Evolutionary conservation across 2,888 invertebrate genomes (phyloP).

Genomic region (Apamea epomidion): DNA sequence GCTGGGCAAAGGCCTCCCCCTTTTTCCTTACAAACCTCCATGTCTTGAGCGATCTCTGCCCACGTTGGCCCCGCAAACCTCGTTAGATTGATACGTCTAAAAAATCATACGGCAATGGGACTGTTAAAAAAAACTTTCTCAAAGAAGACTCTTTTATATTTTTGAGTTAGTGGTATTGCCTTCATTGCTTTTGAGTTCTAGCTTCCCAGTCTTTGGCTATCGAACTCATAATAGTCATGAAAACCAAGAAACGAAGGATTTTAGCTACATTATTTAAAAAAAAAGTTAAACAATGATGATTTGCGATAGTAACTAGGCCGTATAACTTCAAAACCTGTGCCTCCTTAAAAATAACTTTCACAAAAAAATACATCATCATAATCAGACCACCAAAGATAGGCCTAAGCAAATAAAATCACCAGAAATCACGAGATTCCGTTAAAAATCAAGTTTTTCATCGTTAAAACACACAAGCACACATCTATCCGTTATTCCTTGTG

Average conservation of each 20-base stretch:
- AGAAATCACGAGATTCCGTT: constrained; percentile 50
- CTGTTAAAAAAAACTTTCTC: too few relatives aligned
- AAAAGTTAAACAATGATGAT: neutral
- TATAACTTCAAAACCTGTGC: neutral
- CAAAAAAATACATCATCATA: neutral
- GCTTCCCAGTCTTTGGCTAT: too few relatives aligned
- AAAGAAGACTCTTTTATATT: too few relatives aligned
- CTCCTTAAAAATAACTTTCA: neutral
- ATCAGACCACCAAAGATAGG: constrained; percentile 51
- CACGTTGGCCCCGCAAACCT: too few relatives aligned
- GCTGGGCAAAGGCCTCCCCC: too few relatives aligned
- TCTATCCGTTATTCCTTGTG: constrained; percentile 52
- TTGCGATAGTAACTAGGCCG: neutral
- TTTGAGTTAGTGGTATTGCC: too few relatives aligned
- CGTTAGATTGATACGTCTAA: too few relatives aligned
- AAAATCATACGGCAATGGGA: too few relatives aligned
- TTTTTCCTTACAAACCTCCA: too few relatives aligned
- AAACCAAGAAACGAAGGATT: neutral
- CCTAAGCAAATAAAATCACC: constrained; percentile 17
- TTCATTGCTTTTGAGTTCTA: too few relatives aligned
- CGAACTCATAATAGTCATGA: too few relatives aligned
- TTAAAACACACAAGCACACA: constrained; percentile 41
- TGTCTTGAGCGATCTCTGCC: too few relatives aligned
- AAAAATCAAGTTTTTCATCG: constrained; percentile 54
- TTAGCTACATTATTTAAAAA: neutral